Evolutionary conservation across 2,888 invertebrate species (phyloP).

Genomic region (Strigamia transsilvanica): DNA sequence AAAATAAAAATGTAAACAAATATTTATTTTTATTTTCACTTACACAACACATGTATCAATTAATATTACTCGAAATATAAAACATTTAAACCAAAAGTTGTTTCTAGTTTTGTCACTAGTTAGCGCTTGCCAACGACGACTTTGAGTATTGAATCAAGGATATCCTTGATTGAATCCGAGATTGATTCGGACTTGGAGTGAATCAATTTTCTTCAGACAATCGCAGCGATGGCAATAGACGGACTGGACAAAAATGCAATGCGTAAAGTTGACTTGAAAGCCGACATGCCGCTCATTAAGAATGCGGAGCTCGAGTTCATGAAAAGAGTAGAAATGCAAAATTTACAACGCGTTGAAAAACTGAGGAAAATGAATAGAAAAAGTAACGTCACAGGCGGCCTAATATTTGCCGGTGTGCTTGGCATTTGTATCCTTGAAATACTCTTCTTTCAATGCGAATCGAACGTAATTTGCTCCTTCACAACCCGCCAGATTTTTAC

Average conservation of each 20-base stretch:
- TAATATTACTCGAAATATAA: too few relatives aligned
- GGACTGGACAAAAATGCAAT: background rate
- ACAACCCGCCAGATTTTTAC: background rate
- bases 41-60: too few relatives aligned
- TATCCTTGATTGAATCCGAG: too few relatives aligned
- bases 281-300: background rate
- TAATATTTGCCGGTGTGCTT: background rate
- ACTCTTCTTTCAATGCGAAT: background rate
- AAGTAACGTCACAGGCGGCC: background rate
- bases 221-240: background rate
- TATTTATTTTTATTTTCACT: too few relatives aligned
- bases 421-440: conserved; percentile 19
- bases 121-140: too few relatives aligned
- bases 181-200: too few relatives aligned
- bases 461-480: background rate
- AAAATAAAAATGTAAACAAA: too few relatives aligned
- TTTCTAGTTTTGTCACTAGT: too few relatives aligned
- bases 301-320: background rate
- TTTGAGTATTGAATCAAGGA: too few relatives aligned
- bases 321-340: conserved; percentile 14
- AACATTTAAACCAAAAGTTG: too few relatives aligned
- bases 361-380: conserved; percentile 3
- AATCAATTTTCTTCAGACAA: too few relatives aligned
- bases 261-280: conserved; percentile 1
- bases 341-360: conserved; percentile 1